Percentiles rank a stretch among this genome's conserved stretches.
These are phyloP conservation scores for Pheosia gnoma DNA, from an alignment of 2,888 invertebrate species.

Conservation along the genomic window DNA sequence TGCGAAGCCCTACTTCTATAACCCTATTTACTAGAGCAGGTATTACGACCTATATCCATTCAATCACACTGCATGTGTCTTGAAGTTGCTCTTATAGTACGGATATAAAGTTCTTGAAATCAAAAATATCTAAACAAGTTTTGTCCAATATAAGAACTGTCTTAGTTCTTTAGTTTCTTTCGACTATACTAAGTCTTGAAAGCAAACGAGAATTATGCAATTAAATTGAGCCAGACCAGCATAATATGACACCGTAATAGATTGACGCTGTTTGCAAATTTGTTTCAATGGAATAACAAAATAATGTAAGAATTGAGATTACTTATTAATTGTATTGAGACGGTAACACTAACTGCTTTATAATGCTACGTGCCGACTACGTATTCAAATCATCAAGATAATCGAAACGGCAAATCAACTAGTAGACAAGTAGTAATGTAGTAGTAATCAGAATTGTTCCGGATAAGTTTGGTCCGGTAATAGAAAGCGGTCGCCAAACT, in stretches of 20 bases:
- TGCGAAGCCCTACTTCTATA: conserved; percentile 71
- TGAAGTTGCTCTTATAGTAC: not conserved
- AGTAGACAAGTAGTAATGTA: conserved; percentile 60
- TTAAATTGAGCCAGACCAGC: not conserved
- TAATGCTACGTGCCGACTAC: conserved; percentile 23
- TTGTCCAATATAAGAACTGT: too few species aligned
- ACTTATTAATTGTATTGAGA: conserved; percentile 16
- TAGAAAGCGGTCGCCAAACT: conserved; percentile 66
- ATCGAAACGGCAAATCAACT: conserved; percentile 59
- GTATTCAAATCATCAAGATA: conserved; percentile 33
- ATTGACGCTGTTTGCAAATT: not conserved
- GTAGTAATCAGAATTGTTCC: conserved; percentile 71
- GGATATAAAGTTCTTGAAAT: not conserved
- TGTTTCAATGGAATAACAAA: conserved; percentile 23
- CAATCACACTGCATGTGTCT: conserved; percentile 22
- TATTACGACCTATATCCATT: conserved; percentile 54
- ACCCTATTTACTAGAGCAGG: conserved; percentile 70
- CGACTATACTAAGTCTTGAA: not conserved
- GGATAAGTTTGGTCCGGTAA: conserved; percentile 59
- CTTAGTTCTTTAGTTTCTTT: not conserved
- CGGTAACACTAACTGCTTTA: conserved; percentile 28
- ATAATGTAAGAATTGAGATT: conserved; percentile 22
- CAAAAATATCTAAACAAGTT: too few species aligned
- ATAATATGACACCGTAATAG: conserved; percentile 1
- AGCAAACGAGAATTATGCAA: not conserved